Percentiles rank a stretch among this genome's conserved stretches.
phyloP scores from a whole-genome alignment of 30 jellyfish, hydroid and myxozoan genomes.

The Aurelia aurita complex sp. Pacific region DNA sequence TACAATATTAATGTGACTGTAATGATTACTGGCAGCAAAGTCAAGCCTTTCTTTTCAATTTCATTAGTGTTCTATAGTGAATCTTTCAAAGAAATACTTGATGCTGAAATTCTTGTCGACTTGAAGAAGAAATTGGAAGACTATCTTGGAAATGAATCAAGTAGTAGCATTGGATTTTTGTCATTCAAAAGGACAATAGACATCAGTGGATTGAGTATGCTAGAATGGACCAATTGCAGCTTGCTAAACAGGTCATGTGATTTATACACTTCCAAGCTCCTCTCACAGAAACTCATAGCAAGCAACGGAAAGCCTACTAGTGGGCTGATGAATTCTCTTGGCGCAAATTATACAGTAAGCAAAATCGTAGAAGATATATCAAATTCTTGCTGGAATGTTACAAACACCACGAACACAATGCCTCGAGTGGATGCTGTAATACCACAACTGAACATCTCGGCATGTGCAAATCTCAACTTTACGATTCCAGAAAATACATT shows the following conservation, averaged over 20 bases:
- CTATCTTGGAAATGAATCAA: slow-evolving; percentile 8
- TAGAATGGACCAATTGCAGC: slow-evolving; percentile 53
- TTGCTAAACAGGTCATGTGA: slow-evolving; percentile 17
- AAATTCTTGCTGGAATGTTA: slow-evolving; percentile 19
- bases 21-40: slow-evolving; percentile 33
- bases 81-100: neutral
- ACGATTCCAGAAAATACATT: slow-evolving; percentile 63
- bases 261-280: neutral
- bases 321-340: slow-evolving; percentile 8
- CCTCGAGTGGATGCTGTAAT: slow-evolving; percentile 9
- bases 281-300: neutral
- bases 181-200: slow-evolving; percentile 27
- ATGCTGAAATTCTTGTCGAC: slow-evolving; percentile 25
- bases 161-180: slow-evolving; percentile 8
- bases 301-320: slow-evolving; percentile 29
- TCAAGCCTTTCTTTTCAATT: slow-evolving; percentile 16
- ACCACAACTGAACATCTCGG: slow-evolving; percentile 22
- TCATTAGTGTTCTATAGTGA: slow-evolving; percentile 11
- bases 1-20: slow-evolving; percentile 5
- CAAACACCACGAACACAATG: slow-evolving; percentile 22
- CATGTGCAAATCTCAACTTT: slow-evolving; percentile 45
- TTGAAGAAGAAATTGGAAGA: slow-evolving; percentile 1
- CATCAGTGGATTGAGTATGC: slow-evolving; percentile 11
- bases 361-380: slow-evolving; percentile 23
- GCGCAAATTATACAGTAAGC: neutral